Evolutionary conservation across 2,113 vertebrate genomes (phyloP).

Genomic region (Strigops habroptila): DNA sequence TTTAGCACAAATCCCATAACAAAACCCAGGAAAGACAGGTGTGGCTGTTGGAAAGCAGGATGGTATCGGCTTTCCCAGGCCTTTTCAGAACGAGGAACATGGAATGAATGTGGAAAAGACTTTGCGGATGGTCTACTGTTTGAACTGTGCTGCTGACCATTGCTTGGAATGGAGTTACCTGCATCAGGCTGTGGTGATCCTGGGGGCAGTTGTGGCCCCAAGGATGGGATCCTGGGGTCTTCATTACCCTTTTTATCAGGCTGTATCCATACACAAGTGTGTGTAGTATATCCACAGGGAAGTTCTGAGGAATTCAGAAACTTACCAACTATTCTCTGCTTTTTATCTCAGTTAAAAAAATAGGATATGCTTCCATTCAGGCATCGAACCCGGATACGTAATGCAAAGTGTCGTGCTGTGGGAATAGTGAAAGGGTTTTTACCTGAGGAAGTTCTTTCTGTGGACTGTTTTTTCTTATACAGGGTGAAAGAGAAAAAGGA

Average conservation of each 20-base stretch:
- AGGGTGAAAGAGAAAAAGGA: not conserved
- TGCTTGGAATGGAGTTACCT: not conserved
- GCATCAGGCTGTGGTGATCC: not conserved
- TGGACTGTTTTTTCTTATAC: not conserved
- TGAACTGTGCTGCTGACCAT: not conserved
- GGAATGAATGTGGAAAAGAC: not conserved
- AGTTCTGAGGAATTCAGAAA: not conserved
- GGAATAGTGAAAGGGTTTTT: conserved; percentile 15
- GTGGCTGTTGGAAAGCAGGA: not conserved
- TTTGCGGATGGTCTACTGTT: not conserved
- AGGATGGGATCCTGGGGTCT: not conserved
- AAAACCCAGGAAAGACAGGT: fast-evolving
- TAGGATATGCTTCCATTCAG: conserved; percentile 62
- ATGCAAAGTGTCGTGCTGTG: conserved; percentile 61
- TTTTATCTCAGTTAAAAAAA: conserved; percentile 48
- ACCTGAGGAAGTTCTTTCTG: not conserved
- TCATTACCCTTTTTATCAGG: not conserved
- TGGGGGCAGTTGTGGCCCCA: not conserved
- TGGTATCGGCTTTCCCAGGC: not conserved
- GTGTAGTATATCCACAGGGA: not conserved
- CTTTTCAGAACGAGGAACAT: not conserved
- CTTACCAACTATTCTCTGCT: not conserved
- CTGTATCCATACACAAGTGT: not conserved
- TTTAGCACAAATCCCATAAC: not conserved
- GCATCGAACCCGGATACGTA: conserved; percentile 53